Base-by-base conservation (phyloP, 1,140 invertebrate species). In the Drosophila sucinea region DNA sequence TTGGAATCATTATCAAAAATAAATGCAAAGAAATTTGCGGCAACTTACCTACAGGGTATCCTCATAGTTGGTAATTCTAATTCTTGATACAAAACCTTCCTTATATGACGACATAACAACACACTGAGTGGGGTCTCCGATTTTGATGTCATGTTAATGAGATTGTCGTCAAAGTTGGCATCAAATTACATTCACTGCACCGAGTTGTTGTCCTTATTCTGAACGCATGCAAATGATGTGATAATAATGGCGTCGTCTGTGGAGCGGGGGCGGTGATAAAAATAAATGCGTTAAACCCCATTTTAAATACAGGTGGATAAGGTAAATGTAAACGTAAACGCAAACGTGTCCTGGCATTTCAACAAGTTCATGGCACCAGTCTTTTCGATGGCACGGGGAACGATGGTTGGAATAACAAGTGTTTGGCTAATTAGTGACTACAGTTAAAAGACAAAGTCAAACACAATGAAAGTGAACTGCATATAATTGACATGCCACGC, bases 151-250 rank as follows among this genome's bases (percentile, higher is more conserved):
- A 83, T 73, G 68, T 79, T 87, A 86, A 86, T 86, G 82, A 87
- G 82, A 87, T 82, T 87, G 83, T 83, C 83, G 63, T 87, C 70
- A 86, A 77, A 83, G 80, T 83, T 83, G 80, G 77, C 76, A 82
- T 87, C 82, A 81, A 70, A 86, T 87, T 87, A 79, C 76, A 61
- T 70, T 73, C 65, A 73, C 73, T 69, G 66, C 69, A 73, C 73
- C 55, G 61, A 67, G 72, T 67, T 70, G 79, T 79, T 73, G 83
- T 67, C 56, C 64, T 74, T 77, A 58, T 74, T 69, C 71, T 70
- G 55, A 79, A 68, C 63, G 55, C 66, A 86, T 86, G 76, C 79
- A 86, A 86, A 82, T 86, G 82, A 85, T 79, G 83, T 79, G 83
- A 78, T 79, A 77, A 78, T 82, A 81, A 75, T 64, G 67, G 35